These are phyloP conservation scores for Tetheella fluctuosa DNA, from an alignment of 2,888 invertebrate genomes.

Conservation along the genomic window DNA sequence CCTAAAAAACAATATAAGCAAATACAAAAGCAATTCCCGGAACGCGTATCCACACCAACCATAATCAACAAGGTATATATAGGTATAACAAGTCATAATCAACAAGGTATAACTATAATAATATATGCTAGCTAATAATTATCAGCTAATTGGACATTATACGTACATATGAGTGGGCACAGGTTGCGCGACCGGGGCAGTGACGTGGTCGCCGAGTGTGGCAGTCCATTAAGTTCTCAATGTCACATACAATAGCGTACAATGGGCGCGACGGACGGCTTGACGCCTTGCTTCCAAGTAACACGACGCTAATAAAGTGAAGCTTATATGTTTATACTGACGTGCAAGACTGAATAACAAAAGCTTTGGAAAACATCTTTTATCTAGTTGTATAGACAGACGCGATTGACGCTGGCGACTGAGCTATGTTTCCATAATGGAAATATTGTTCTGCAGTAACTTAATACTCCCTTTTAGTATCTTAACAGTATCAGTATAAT, in stretches of 20 bases:
- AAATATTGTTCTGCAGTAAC: neutral
- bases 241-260: conserved; percentile 68
- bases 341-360: conserved; percentile 2
- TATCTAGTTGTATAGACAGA: conserved; percentile 5
- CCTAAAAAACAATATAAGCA: too few relatives aligned
- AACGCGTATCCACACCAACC: neutral
- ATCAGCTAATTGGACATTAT: conserved; percentile 17
- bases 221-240: conserved; percentile 78
- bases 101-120: neutral
- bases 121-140: conserved; percentile 7
- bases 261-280: conserved; percentile 57
- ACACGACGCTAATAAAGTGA: conserved; percentile 54
- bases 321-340: conserved; percentile 24
- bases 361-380: conserved; percentile 6
- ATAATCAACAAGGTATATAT: neutral
- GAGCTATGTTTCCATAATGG: neutral
- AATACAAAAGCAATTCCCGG: neutral
- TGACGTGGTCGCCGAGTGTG: conserved; percentile 48
- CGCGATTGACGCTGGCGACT: conserved; percentile 5
- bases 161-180: conserved; percentile 13
- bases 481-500: neutral
- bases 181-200: conserved; percentile 30
- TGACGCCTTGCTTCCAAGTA: conserved; percentile 53
- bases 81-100: too few relatives aligned
- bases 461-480: neutral